A percentile compares a stretch with the other conserved stretches of the same genome.
Conservation (phyloP, 1,140 invertebrate genomes). For the Musca domestica region DNA sequence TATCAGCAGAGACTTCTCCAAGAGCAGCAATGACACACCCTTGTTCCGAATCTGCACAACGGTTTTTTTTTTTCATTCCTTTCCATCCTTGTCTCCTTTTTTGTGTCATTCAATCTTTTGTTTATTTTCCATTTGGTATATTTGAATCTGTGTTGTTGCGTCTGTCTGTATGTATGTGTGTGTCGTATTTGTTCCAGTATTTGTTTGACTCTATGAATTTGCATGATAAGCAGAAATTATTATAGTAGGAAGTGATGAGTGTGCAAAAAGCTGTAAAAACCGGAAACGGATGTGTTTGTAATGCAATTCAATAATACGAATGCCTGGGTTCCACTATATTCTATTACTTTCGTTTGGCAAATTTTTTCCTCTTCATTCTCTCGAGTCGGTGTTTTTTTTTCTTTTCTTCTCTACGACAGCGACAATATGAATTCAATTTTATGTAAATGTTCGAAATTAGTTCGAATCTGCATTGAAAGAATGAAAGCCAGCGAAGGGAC, state of each 20-base stretch:
- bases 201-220: slow-evolving; percentile 11
- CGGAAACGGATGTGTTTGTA: slow-evolving; percentile 19
- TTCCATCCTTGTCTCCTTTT: neutral
- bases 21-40: neutral
- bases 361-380: neutral
- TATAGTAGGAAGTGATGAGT: slow-evolving; percentile 18
- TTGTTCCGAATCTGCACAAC: neutral
- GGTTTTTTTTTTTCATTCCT: neutral
- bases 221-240: slow-evolving; percentile 22
- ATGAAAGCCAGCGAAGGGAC: neutral
- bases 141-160: neutral
- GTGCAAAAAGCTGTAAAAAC: slow-evolving; percentile 17
- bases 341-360: neutral
- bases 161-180: neutral
- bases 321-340: neutral
- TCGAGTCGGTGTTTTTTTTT: neutral
- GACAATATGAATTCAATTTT: slow-evolving; percentile 7
- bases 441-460: slow-evolving; percentile 18
- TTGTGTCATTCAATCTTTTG: neutral
- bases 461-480: too few species aligned
- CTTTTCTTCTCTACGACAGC: neutral
- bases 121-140: neutral
- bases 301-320: slow-evolving; percentile 18
- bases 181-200: neutral
- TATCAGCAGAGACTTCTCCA: slow-evolving; percentile 7